A percentile compares a stretch with the other conserved stretches of the same genome.
phyloP scores from a whole-genome alignment of 2,888 invertebrate genomes.

The Nomada ruficornis region DNA sequence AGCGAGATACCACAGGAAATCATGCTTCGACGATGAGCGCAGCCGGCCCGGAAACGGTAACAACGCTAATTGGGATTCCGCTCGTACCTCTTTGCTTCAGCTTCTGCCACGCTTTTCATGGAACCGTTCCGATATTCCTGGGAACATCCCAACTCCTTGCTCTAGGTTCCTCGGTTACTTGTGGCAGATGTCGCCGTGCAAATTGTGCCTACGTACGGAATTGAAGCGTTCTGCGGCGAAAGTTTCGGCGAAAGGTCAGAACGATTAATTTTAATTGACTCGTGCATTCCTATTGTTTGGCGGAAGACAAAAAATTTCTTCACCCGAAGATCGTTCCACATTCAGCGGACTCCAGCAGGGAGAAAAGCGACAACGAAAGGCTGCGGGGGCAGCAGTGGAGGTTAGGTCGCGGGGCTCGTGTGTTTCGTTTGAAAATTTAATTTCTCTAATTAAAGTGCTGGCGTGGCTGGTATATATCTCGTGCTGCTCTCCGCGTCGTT shows the following conservation, averaged over 20 bases:
- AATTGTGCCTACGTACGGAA: background rate
- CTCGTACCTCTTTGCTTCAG: constrained; percentile 17
- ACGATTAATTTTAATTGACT: no score
- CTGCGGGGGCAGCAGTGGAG: background rate
- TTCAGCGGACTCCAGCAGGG: constrained; percentile 26
- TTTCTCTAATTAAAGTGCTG: constrained; percentile 79
- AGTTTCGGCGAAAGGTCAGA: no score
- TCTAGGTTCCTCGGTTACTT: no score
- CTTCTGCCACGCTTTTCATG: constrained; percentile 7
- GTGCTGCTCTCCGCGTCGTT: constrained; percentile 28
- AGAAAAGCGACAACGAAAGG: constrained; percentile 6
- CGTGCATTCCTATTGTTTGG: no score
- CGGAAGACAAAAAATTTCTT: background rate
- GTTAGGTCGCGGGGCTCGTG: constrained; percentile 50
- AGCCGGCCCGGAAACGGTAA: background rate
- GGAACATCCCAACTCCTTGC: background rate
- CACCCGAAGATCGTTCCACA: constrained; percentile 23
- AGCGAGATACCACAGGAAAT: constrained; percentile 9
- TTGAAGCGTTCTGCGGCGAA: no score
- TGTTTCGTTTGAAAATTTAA: constrained; percentile 78
- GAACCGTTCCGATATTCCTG: constrained; percentile 11
- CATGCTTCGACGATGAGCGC: constrained; percentile 16
- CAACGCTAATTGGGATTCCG: constrained; percentile 39
- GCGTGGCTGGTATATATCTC: constrained; percentile 52
- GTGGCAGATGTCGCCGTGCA: background rate